Evolutionary conservation across 2,113 vertebrate genomes (phyloP), one percentile per base, ranked within the genome.

Genomic region (Syngnathoides biaculeatus): DNA sequence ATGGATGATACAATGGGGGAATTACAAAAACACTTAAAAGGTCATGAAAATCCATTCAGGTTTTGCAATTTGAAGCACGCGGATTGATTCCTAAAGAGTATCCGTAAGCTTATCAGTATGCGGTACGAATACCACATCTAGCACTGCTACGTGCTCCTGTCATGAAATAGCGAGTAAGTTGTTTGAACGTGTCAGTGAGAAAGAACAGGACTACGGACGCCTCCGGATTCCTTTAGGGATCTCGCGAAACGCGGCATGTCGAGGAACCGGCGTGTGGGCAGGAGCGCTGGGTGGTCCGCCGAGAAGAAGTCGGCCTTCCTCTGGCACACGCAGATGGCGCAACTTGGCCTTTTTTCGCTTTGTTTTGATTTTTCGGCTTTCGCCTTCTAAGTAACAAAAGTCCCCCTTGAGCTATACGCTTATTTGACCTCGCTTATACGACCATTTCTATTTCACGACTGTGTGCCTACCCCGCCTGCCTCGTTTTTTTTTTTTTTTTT

Each of bases 291-390:
- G 91, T 92, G 91, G 92, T 92, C 91, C 80, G 71, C 84, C 80
- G 81, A 85, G 79, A 82, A 84, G 81, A 79, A 79, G 58, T 71
- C 69, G 39, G 78, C 79, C 79, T 90, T 90, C 89, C 92, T 90
- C 80, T 82, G 77, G 77, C 86, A 82, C 87, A 84, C 87, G 89
- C 91, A 90, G 88, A 89, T 91, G 91, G 88, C 91, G 90, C 68
- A 89, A 90, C 84, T 87, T 84, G 86, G 83, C 83, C 87, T 86
- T 62, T 89, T 85, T 86, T 91, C 89, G 92, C 91, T 91, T 90
- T 91, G 89, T 92, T 92, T 91, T 90, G 88, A 86, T 90, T 92
- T 89, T 78, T 84, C 83, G 82, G 89, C 81, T 92, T 91, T 91
- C 79, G 89, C 84, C 84, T 91, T 89, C 84, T 86, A 89, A 89